phyloP scores from a whole-genome alignment of 2,888 invertebrate genomes.

The Yponomeuta malinellus region DNA sequence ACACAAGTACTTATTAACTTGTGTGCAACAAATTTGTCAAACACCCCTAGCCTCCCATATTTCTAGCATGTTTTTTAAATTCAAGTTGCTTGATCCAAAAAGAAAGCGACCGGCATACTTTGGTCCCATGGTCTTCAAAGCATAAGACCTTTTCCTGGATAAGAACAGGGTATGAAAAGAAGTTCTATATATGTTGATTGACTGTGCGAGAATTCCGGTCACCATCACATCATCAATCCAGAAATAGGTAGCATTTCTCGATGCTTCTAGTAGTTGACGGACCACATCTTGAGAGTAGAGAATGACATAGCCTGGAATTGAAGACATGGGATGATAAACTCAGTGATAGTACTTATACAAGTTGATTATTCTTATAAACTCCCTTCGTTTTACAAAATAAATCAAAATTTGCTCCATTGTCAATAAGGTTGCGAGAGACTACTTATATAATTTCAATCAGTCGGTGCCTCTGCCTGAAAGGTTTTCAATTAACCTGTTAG shows the following conservation, averaged over 20 bases:
- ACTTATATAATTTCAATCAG: too few relatives aligned
- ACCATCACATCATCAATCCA: constrained; percentile 91
- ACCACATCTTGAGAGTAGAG: constrained; percentile 80
- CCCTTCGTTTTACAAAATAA: too few relatives aligned
- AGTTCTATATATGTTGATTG: constrained; percentile 73
- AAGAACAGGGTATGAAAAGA: constrained; percentile 63
- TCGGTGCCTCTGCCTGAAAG: too few relatives aligned
- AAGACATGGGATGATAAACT: background rate
- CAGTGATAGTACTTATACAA: constrained; percentile 76
- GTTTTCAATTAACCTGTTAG: too few relatives aligned
- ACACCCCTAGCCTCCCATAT: constrained; percentile 56
- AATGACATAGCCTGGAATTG: constrained; percentile 74
- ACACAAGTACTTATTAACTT: too few relatives aligned
- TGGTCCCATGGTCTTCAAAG: constrained; percentile 34
- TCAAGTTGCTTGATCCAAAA: constrained; percentile 73
- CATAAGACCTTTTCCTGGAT: constrained; percentile 33
- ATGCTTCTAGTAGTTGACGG: constrained; percentile 72
- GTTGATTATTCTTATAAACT: background rate
- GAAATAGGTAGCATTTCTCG: constrained; percentile 80
- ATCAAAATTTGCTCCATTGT: too few relatives aligned
- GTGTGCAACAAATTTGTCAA: background rate
- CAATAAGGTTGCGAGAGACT: too few relatives aligned
- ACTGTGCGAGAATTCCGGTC: constrained; percentile 79
- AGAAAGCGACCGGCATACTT: constrained; percentile 57
- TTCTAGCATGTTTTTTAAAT: constrained; percentile 55